phyloP scores from a whole-genome alignment of 37 sponge, comb jelly and placozoan species.

The Tethya wilhelma region DNA sequence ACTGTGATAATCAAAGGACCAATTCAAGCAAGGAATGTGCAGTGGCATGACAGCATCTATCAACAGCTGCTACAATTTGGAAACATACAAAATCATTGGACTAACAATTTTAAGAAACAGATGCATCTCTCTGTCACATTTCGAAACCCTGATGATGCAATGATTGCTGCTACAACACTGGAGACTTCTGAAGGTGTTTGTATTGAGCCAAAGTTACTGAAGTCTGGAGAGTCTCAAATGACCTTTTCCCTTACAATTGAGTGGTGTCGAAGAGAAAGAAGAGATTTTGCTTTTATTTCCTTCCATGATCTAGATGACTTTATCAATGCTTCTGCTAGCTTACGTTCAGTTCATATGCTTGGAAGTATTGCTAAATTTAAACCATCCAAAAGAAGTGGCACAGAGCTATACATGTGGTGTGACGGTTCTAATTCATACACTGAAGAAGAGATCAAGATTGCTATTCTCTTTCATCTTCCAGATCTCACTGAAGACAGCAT shows the following conservation, averaged over 20 bases:
- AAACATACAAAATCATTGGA: constrained; percentile 12
- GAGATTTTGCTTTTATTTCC: constrained; percentile 30
- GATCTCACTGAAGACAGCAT: background rate
- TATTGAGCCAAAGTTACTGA: no score
- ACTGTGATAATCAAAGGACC: constrained; percentile 38
- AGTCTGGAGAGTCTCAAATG: no score
- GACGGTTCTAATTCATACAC: background rate
- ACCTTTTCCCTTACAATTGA: constrained; percentile 37
- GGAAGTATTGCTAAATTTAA: constrained; percentile 17
- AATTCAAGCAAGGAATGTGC: background rate
- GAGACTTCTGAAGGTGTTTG: no score
- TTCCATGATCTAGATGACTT: constrained; percentile 13
- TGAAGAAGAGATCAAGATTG: constrained; percentile 22
- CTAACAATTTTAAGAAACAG: background rate
- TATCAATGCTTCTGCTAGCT: background rate
- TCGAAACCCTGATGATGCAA: constrained; percentile 19
- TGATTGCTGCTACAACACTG: constrained; percentile 5
- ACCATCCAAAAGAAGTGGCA: no score
- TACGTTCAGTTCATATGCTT: background rate
- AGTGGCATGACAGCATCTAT: background rate
- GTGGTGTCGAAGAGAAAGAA: constrained; percentile 53
- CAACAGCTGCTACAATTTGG: constrained; percentile 6
- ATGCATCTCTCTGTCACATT: constrained; percentile 33
- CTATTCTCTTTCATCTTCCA: constrained; percentile 1
- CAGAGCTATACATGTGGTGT: background rate